These are phyloP conservation scores for Setipinna tenuifilis DNA, from an alignment of 2,797 vertebrate species.

Conservation along the genomic window DNA sequence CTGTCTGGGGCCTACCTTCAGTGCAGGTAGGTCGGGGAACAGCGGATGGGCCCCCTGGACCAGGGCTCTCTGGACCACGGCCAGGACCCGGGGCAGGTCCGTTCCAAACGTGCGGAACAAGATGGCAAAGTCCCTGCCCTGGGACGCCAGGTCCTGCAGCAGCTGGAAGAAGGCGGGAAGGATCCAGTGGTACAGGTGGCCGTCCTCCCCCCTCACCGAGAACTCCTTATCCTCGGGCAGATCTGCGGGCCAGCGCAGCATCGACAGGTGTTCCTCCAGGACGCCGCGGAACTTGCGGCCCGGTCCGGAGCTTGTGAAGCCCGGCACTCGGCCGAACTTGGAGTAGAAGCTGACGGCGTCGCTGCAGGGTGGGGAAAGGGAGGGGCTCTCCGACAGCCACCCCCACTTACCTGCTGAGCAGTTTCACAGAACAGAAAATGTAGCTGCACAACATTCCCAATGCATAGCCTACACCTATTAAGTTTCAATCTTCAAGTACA, in stretches of 20 bases:
- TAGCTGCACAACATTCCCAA: constrained; percentile 20
- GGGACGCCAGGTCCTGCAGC: constrained; percentile 72
- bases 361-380: constrained; percentile 75
- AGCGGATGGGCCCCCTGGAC: constrained; percentile 79
- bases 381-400: constrained; percentile 81
- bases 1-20: constrained; percentile 69
- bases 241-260: constrained; percentile 80
- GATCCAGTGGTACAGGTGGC: constrained; percentile 82
- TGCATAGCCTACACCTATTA: background rate
- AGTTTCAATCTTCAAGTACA: background rate
- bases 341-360: constrained; percentile 79
- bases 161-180: constrained; percentile 89
- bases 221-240: constrained; percentile 69
- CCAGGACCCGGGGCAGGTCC: constrained; percentile 78
- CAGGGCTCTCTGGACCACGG: constrained; percentile 69
- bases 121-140: constrained; percentile 75
- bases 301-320: constrained; percentile 72
- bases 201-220: constrained; percentile 73
- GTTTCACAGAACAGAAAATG: constrained; percentile 56
- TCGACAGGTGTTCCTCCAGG: constrained; percentile 74
- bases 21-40: constrained; percentile 79
- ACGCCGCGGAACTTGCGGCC: constrained; percentile 75
- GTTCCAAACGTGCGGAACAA: constrained; percentile 86
- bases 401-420: constrained; percentile 81
- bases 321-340: constrained; percentile 73